Evolutionary conservation across 2,797 vertebrate species (phyloP).

Genomic region (Hozukius guyotensis): DNA sequence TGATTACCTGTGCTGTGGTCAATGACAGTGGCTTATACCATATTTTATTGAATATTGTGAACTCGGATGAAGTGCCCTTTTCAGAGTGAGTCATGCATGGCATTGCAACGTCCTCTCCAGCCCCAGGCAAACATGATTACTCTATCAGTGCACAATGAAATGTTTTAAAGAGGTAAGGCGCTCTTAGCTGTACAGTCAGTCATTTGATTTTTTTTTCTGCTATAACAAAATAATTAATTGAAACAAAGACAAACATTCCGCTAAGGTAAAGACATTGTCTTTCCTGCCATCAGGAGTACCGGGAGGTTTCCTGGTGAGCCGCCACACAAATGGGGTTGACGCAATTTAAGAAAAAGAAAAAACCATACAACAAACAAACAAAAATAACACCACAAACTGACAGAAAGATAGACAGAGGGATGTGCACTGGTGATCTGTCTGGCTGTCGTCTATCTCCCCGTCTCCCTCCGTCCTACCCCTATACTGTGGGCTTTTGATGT

Average conservation of each 20-base stretch:
- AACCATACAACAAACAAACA: neutral
- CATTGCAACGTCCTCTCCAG: conserved; percentile 43
- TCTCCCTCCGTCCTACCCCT: neutral
- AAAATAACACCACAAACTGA: neutral
- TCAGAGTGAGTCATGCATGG: conserved; percentile 49
- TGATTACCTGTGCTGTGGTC: conserved; percentile 47
- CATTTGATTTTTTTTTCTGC: neutral
- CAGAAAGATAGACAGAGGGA: neutral
- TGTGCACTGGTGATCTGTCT: neutral
- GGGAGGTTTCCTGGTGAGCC: no score
- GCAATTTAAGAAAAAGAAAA: neutral
- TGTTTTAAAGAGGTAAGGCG: conserved; percentile 2
- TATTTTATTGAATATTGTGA: conserved; percentile 55
- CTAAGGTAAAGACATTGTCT: neutral
- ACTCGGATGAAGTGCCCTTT: conserved; percentile 56
- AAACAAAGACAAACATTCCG: neutral
- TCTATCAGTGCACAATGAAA: conserved; percentile 27
- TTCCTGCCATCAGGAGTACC: neutral
- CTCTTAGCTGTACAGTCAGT: neutral
- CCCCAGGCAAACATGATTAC: conserved; percentile 33
- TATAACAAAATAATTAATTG: neutral
- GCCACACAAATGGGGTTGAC: neutral
- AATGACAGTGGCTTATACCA: conserved; percentile 37
- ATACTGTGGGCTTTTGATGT: neutral
- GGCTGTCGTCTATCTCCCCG: neutral